Percentiles rank a stretch among this genome's conserved stretches.
Evolutionary conservation across 2,113 vertebrate genomes (phyloP).

Genomic region (Pluvianellus socialis): DNA sequence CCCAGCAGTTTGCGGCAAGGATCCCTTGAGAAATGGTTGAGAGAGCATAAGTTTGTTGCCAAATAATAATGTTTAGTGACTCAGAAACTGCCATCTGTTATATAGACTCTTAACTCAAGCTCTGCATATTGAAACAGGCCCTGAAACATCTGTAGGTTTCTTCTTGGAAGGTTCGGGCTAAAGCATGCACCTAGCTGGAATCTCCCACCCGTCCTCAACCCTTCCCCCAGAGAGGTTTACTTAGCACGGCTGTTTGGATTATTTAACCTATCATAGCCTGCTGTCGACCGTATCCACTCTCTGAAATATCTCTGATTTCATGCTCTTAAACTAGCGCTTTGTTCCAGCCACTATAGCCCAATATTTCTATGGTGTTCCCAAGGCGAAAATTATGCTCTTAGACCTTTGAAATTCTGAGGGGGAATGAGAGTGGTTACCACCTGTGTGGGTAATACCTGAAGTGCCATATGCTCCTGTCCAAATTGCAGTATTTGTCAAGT

Average conservation of each 20-base stretch:
- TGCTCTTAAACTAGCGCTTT: not conserved
- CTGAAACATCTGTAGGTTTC: constrained; percentile 51
- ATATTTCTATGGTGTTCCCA: not conserved
- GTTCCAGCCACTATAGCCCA: fast-evolving
- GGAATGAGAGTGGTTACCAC: not conserved
- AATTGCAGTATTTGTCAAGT: not conserved
- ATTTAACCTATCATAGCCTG: not conserved
- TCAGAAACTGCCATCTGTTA: constrained; percentile 67
- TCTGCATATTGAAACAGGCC: constrained; percentile 46
- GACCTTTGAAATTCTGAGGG: not conserved
- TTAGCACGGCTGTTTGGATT: not conserved
- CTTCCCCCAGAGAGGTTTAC: not conserved
- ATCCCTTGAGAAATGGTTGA: constrained; percentile 47
- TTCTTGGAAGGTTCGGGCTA: not conserved
- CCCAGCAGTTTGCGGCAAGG: constrained; percentile 39
- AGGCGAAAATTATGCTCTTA: not conserved
- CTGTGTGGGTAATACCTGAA: not conserved
- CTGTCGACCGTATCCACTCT: not conserved
- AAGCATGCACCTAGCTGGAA: not conserved
- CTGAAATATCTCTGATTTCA: not conserved
- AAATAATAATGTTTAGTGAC: constrained; percentile 63
- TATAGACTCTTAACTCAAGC: constrained; percentile 37
- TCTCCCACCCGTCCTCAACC: not conserved
- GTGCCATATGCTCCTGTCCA: not conserved
- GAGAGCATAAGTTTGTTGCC: constrained; percentile 30